Base-by-base conservation (phyloP, 2,888 invertebrate species). In the Fragum fragum region DNA sequence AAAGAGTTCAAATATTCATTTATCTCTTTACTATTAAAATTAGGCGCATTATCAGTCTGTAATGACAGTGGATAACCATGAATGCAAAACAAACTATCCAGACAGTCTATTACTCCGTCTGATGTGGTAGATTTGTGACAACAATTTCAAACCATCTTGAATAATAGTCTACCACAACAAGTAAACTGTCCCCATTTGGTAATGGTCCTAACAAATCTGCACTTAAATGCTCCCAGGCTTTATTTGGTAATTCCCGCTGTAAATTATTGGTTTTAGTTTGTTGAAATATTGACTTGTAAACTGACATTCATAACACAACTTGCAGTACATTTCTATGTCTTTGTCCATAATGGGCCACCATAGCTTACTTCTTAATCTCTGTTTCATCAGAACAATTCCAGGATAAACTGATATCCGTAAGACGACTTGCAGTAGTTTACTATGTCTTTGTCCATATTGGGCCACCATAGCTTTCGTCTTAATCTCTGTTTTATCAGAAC, bases 281-380 rank as follows among this genome's bases (percentile, higher is more conserved):
- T 6, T 6, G 32, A 9, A 9, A 36, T 36, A n/a, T 36, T 36
- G 32, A 36, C 32, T n/a, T n/a, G 9, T 9, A 6, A 36, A 36
- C 9, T 36, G 32, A 9, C 32, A 36, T 6, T 9, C 52, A 52
- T 52, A 52, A 16, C 52, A 52, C 3, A 3, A 3, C 14, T 52
- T 52, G 14, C 52, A 52, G 18, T 5, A 52, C 5, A 7, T 16
- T 59, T 59, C 59, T 59, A 7, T 21, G 26, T 95, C n/a, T 36
- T 76, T 69, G 75, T 32, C 76, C 53, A 23, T 83, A 76, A 1
- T 80, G 73, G 23, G 81, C 81, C 81, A 81, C 81, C 79, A 85
- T 18, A 82, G 77, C 47, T 80, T 85, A 47, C 9, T n/a, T 6
- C 52, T 1, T 36, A 36, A 36, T 6, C 32, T 36, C 3, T 9